A percentile compares a stretch with the other conserved stretches of the same genome.
Conservation (phyloP, 2,797 vertebrate species). For the Atherinosoma microstoma region DNA sequence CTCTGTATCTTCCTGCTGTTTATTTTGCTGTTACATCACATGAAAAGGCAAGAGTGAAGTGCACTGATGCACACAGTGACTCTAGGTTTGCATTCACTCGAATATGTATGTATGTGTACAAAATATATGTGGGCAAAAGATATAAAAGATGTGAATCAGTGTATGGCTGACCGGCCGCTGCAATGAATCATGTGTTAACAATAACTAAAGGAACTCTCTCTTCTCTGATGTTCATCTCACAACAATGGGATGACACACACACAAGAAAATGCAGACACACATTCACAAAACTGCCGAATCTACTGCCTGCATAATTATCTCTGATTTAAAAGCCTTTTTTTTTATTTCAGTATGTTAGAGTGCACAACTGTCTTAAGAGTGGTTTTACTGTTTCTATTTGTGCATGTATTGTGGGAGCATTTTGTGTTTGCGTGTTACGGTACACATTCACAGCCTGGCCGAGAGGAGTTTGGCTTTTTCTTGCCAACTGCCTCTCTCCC, state of each 20-base stretch:
- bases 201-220: slow-evolving; percentile 55
- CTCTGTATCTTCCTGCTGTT: neutral
- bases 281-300: slow-evolving; percentile 18
- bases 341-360: neutral
- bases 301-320: slow-evolving; percentile 43
- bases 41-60: slow-evolving; percentile 10
- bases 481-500: slow-evolving; percentile 15
- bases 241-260: slow-evolving; percentile 40
- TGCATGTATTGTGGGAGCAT: slow-evolving; percentile 7
- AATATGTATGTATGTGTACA: slow-evolving; percentile 24
- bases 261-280: slow-evolving; percentile 17
- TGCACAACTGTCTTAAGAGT: neutral
- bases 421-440: slow-evolving; percentile 20
- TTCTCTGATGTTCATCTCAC: slow-evolving; percentile 56
- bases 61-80: neutral
- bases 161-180: slow-evolving; percentile 37
- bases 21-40: neutral
- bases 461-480: slow-evolving; percentile 28
- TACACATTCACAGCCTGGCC: slow-evolving; percentile 1
- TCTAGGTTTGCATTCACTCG: slow-evolving; percentile 14
- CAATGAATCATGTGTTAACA: slow-evolving; percentile 63
- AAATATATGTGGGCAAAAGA: neutral
- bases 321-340: slow-evolving; percentile 32
- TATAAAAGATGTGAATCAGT: slow-evolving; percentile 41
- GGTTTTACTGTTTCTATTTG: slow-evolving; percentile 7